Evolutionary conservation across 2,888 invertebrate species (phyloP), one percentile per base, ranked within the genome.

Genomic region (Matsumyia berberina): DNA sequence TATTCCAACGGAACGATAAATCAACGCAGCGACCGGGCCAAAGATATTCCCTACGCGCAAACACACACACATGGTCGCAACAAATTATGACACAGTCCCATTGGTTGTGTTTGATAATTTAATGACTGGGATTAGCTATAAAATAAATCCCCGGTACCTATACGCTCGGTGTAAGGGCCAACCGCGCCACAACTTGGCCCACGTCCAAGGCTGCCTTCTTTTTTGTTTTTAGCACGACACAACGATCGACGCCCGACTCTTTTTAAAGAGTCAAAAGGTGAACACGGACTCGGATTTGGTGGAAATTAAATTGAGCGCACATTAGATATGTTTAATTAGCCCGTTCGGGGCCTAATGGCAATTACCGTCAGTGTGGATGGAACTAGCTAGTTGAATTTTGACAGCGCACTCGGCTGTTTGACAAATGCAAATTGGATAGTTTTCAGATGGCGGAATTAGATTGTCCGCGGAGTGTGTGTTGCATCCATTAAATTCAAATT

Each of bases 271-370:
- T 58, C 58, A 58, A 12, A 24, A 72, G 64, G 57, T 64, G 64
- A 72, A 57, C 60, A 39, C 31, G n/a, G 12, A 29, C 49, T 29
- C 62, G 39, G 37, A 60, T 66, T 8, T 7, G 51, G 33, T 44
- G 11, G 29, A 55, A 67, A 80, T 80, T 60, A 66, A 74, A 74
- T 80, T 67, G 67, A 53, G 55, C 55, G 55, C 55, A 42, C 62
- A 76, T 74, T 67, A 67, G 76, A 76, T 70, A 76, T 64, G 76
- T 81, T 76, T 70, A 81, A 81, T 81, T 81, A 81, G 82, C 46
- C 82, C 37, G 51, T 73, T 78, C 78, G 55, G 66, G n/a, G 60
- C 67, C 39, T 83, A 62, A 83, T 78, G 67, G 82, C 72, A 83
- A 83, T 83, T 83, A 60, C 53, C 64, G 49, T 44, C 17, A 31